A percentile compares a stretch with the other conserved stretches of the same genome.
Conservation (phyloP, 2,113 vertebrate species). For the Isichthys henryi region DNA sequence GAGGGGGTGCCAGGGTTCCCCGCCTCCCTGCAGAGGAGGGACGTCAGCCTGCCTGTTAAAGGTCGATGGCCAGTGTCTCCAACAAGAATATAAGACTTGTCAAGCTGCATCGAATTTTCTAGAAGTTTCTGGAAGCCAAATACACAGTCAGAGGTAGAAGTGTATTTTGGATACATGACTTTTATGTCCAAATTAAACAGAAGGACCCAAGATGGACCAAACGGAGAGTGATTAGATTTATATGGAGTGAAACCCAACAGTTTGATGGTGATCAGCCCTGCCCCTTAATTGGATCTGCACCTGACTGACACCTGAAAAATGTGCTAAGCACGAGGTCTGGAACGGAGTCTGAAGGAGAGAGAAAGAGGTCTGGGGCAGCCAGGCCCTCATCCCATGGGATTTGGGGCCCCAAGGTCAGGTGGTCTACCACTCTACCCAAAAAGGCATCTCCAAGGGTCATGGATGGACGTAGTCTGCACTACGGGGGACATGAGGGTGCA, state of each 20-base stretch:
- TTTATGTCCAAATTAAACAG: not conserved
- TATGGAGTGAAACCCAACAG: not conserved
- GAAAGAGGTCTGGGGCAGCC: not conserved
- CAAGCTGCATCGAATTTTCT: not conserved
- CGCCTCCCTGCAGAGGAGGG: too few species aligned
- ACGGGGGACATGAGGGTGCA: not conserved
- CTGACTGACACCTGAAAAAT: not conserved
- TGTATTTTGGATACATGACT: not conserved
- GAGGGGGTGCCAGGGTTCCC: not conserved
- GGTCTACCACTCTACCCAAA: not conserved
- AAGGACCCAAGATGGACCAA: not conserved
- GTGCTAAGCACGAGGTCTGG: not conserved
- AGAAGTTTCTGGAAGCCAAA: not conserved
- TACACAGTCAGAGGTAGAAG: not conserved
- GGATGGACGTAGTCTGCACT: not conserved
- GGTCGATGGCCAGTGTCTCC: not conserved
- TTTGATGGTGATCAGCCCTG: not conserved
- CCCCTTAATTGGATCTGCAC: not conserved
- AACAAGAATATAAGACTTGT: not conserved
- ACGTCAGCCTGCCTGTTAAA: too few species aligned
- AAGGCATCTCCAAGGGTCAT: not conserved
- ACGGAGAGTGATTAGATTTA: not conserved
- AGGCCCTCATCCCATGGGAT: not conserved
- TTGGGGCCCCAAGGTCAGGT: not conserved
- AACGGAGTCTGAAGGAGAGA: not conserved